Conservation (phyloP, 1,140 invertebrate species). For the Polypedilum vanderplanki region DNA sequence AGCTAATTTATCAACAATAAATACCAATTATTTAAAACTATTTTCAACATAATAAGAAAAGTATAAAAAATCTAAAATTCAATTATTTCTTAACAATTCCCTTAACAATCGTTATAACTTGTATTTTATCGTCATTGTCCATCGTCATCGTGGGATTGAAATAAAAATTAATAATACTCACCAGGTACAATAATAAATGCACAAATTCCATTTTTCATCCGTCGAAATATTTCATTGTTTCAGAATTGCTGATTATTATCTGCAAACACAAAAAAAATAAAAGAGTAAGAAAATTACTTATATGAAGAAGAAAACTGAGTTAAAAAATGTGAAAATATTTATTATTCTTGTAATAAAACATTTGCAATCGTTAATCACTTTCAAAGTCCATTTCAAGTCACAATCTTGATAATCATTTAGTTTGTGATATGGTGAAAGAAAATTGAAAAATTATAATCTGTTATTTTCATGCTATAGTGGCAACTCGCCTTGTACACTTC, state of each 20-base stretch:
- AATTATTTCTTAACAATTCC: not conserved
- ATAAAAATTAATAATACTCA: conserved; percentile 13
- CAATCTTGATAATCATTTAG: conserved; percentile 1
- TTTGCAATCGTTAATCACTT: conserved; percentile 18
- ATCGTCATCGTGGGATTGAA: not conserved
- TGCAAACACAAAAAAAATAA: conserved; percentile 7
- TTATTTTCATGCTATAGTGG: not conserved
- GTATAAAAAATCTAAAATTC: too few species aligned
- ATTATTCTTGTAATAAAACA: not conserved
- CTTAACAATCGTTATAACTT: not conserved
- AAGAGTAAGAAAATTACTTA: not conserved
- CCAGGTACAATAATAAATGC: conserved; percentile 29
- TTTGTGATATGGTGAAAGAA: not conserved
- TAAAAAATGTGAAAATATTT: not conserved
- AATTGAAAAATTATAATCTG: conserved; percentile 15
- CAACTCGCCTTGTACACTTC: not conserved
- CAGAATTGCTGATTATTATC: conserved; percentile 23
- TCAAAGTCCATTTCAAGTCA: conserved; percentile 15
- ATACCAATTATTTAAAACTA: too few species aligned
- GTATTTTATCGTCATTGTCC: not conserved
- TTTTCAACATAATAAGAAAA: too few species aligned
- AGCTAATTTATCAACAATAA: too few species aligned
- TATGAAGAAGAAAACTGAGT: not conserved
- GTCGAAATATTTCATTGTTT: conserved; percentile 25
- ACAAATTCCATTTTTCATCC: conserved; percentile 27